Evolutionary conservation across 2,113 vertebrate species (phyloP).

Genomic region (Trachemys scripta): DNA sequence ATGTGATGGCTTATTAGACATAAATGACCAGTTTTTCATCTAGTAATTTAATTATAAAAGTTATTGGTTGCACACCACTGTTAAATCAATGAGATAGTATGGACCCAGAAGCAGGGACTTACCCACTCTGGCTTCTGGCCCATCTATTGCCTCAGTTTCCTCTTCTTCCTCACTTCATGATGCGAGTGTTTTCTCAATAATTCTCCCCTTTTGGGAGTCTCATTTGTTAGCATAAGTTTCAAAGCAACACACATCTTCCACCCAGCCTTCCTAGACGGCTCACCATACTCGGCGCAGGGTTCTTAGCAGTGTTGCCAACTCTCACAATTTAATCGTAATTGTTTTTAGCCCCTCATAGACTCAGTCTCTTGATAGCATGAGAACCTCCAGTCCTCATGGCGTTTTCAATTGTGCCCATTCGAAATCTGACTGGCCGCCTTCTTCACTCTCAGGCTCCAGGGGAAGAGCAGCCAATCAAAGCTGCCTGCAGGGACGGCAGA

Average conservation of each 20-base stretch:
- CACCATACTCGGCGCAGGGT: not conserved
- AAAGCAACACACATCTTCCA: not conserved
- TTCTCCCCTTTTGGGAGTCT: not conserved
- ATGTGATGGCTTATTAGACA: not conserved
- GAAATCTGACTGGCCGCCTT: not conserved
- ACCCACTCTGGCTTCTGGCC: not conserved
- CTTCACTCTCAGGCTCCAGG: not conserved
- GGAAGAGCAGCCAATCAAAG: not conserved
- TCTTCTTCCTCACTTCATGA: accelerated
- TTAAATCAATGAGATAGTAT: not conserved
- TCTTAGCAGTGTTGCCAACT: not conserved
- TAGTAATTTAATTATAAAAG: accelerated
- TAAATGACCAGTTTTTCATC: not conserved
- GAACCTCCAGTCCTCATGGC: not conserved
- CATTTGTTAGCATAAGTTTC: not conserved
- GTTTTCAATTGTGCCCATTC: not conserved
- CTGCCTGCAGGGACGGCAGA: not conserved
- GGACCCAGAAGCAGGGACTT: not conserved
- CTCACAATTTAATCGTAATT: not conserved
- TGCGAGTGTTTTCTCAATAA: not conserved
- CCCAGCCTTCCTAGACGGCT: not conserved
- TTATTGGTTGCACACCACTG: not conserved
- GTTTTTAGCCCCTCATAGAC: not conserved
- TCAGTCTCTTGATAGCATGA: not conserved
- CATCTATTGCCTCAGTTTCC: not conserved